These are phyloP conservation scores for Rostratula benghalensis DNA, from an alignment of 2,113 vertebrate genomes.

Conservation along the genomic window DNA sequence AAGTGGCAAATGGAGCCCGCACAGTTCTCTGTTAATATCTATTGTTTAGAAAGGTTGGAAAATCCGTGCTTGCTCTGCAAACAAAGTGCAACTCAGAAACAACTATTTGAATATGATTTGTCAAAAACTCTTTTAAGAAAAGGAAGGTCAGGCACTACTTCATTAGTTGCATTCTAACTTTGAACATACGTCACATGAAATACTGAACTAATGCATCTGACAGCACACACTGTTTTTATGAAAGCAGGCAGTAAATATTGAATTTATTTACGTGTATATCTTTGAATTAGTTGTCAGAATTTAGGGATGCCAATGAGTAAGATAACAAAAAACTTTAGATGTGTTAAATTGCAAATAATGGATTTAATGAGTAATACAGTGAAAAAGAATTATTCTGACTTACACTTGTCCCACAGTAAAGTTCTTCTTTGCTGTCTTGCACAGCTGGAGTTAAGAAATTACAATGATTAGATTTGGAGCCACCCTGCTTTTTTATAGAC, in stretches of 20 bases:
- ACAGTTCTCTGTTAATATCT: conserved; percentile 19
- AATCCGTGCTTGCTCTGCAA: conserved; percentile 7
- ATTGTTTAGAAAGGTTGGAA: conserved; percentile 36
- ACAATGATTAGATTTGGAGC: not conserved
- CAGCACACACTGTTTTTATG: conserved; percentile 6
- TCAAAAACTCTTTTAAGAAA: not conserved
- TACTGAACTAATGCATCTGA: conserved; percentile 25
- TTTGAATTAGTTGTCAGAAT: conserved; percentile 14
- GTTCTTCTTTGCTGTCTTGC: not conserved
- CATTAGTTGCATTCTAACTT: conserved; percentile 36
- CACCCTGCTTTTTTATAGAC: not conserved
- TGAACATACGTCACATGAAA: conserved; percentile 3
- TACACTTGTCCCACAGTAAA: conserved; percentile 24
- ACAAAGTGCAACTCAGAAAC: conserved; percentile 40
- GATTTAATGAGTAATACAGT: not conserved
- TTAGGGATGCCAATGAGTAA: conserved; percentile 28
- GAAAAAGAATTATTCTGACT: conserved; percentile 39
- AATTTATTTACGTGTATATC: conserved; percentile 33
- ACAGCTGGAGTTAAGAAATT: conserved; percentile 29
- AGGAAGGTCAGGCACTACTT: not conserved
- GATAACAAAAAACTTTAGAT: conserved; percentile 20
- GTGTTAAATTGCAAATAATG: conserved; percentile 1
- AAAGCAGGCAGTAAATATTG: conserved; percentile 32
- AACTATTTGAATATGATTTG: not conserved
- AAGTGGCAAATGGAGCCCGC: conserved; percentile 47